Conservation (phyloP, 2,888 invertebrate genomes). For the Marronus borbonicus region DNA sequence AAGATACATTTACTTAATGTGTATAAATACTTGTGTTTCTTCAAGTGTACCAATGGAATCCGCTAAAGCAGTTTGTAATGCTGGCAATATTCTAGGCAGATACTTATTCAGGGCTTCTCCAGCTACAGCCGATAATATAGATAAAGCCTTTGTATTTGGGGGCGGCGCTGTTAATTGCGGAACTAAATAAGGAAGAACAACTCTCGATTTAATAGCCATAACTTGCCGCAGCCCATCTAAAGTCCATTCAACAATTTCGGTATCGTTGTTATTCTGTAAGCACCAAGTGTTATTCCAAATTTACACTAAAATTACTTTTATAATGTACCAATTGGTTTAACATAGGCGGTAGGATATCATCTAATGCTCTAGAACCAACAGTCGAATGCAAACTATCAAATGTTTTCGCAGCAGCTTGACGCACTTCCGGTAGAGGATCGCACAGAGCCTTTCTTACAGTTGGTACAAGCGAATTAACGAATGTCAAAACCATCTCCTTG, state of each 20-base stretch:
- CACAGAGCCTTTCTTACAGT: constrained; percentile 96
- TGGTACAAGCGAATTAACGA: constrained; percentile 90
- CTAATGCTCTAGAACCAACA: constrained; percentile 93
- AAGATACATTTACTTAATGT: too few species aligned
- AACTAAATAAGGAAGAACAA: constrained; percentile 95
- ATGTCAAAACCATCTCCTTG: constrained; percentile 93
- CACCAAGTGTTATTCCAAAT: background rate
- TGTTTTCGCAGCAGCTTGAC: constrained; percentile 95
- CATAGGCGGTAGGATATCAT: constrained; percentile 96
- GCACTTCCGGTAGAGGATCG: constrained; percentile 93
- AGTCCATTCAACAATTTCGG: constrained; percentile 87
- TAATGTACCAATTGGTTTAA: constrained; percentile 80
- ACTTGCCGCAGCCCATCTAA: constrained; percentile 97
- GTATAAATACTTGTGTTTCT: constrained; percentile 70
- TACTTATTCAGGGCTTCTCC: constrained; percentile 94
- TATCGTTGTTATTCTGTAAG: constrained; percentile 82
- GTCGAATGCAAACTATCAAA: constrained; percentile 97
- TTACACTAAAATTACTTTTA: constrained; percentile 1
- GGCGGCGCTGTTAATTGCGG: constrained; percentile 93
- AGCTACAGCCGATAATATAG: constrained; percentile 94
- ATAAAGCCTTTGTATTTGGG: constrained; percentile 93
- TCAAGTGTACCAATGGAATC: constrained; percentile 78
- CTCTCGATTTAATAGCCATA: constrained; percentile 96
- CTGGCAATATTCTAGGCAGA: constrained; percentile 92
- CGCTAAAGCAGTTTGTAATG: constrained; percentile 84